phyloP scores from a whole-genome alignment of 2,797 vertebrate species.

The Gymnocypris eckloni region DNA sequence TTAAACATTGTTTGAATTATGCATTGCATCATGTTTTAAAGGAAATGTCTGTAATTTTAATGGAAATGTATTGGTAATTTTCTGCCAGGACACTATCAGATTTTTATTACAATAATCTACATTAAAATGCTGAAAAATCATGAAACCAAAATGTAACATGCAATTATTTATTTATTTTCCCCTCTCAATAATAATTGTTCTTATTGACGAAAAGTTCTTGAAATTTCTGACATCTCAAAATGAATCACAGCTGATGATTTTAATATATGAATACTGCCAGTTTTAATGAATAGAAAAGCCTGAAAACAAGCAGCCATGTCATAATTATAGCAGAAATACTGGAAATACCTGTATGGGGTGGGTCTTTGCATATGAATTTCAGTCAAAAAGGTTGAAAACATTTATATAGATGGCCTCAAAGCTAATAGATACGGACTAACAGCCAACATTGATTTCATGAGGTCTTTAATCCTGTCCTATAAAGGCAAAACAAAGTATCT shows the following conservation, averaged over 20 bases:
- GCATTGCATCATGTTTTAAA: not conserved
- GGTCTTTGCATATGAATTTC: not conserved
- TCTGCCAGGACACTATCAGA: not conserved
- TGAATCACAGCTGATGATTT: not conserved
- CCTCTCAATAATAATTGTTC: not conserved
- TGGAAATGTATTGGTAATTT: not conserved
- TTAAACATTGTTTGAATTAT: not conserved
- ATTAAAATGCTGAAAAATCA: not conserved
- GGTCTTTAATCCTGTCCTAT: constrained; percentile 1
- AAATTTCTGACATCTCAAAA: not conserved
- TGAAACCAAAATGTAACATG: not conserved
- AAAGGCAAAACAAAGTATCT: not conserved
- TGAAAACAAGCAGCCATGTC: not conserved
- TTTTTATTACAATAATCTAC: not conserved
- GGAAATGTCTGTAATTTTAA: not conserved
- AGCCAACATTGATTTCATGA: not conserved
- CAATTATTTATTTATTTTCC: too few relatives aligned
- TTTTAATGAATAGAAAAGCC: not conserved
- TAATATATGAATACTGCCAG: not conserved
- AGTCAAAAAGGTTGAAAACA: not conserved
- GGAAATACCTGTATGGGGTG: not conserved
- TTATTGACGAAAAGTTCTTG: not conserved
- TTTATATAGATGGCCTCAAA: not conserved
- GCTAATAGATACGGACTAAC: not conserved
- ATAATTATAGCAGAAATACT: not conserved